phyloP scores from a whole-genome alignment of 2,113 vertebrate species.

The Pelecanoides urinatrix region DNA sequence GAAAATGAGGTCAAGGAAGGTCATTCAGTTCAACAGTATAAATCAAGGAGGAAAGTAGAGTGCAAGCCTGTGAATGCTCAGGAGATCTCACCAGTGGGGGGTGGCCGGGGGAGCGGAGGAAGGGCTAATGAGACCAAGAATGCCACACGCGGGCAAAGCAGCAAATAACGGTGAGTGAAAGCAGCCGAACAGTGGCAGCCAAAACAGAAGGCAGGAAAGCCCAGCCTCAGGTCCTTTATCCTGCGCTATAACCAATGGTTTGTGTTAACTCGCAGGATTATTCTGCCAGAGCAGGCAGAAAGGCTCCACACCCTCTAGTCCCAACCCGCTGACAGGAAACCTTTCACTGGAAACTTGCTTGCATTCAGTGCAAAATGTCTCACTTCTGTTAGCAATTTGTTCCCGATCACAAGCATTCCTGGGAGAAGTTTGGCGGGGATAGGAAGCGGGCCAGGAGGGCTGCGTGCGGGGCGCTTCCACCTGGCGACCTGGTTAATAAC shows the following conservation, averaged over 20 bases:
- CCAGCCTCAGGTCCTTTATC: slow-evolving; percentile 7
- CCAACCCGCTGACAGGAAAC: not conserved
- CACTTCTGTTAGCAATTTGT: slow-evolving; percentile 13
- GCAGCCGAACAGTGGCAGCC: slow-evolving; percentile 20
- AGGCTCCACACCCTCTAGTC: not conserved
- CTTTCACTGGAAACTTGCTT: not conserved
- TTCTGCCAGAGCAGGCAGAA: not conserved
- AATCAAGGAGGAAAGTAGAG: slow-evolving; percentile 64
- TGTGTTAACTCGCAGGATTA: slow-evolving; percentile 9
- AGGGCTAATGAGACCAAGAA: not conserved
- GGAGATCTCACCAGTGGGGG: slow-evolving; percentile 28
- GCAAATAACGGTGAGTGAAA: not conserved
- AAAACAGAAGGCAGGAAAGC: slow-evolving; percentile 49
- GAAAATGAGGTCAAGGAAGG: slow-evolving; percentile 69
- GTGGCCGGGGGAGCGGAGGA: not conserved
- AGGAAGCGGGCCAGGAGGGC: not conserved
- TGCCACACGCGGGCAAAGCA: not conserved
- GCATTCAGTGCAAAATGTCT: not conserved
- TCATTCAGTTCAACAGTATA: slow-evolving; percentile 51
- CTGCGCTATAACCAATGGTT: not conserved
- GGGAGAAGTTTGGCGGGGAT: not conserved
- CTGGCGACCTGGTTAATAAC: not conserved
- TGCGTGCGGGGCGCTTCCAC: not conserved
- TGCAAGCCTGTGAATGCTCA: slow-evolving; percentile 39
- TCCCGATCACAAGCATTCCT: slow-evolving; percentile 6